phyloP scores from a whole-genome alignment of 2,888 invertebrate genomes.

The Nasonia oneida region DNA sequence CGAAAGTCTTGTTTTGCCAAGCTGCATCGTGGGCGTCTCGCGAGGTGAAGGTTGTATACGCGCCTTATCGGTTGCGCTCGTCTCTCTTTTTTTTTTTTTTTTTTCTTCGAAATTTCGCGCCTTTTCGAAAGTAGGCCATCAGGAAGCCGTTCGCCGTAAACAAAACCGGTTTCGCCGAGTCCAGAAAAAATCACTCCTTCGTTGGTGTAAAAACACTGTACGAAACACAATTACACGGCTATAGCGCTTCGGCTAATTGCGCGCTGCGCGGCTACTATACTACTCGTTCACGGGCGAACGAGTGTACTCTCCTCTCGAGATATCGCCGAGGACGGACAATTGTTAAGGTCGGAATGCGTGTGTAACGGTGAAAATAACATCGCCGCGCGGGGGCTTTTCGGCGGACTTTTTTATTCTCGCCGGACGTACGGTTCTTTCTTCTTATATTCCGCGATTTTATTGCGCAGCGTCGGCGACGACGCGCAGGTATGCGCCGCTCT shows the following conservation, averaged over 20 bases:
- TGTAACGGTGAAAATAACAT: background rate
- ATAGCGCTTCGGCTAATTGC: background rate
- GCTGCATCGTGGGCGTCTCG: background rate
- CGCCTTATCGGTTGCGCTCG: background rate
- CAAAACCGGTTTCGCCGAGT: too few species aligned
- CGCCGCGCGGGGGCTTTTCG: background rate
- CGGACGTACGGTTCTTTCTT: background rate
- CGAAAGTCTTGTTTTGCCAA: constrained; percentile 2
- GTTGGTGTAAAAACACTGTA: too few species aligned
- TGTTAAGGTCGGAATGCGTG: background rate
- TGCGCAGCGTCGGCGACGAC: background rate
- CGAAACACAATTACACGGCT: background rate
- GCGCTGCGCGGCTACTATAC: background rate
- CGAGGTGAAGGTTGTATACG: background rate
- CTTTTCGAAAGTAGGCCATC: too few species aligned
- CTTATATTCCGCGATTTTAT: background rate
- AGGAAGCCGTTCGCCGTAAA: too few species aligned
- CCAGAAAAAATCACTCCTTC: too few species aligned
- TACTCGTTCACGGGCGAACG: background rate
- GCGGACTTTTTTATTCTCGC: background rate
- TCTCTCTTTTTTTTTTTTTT: too few species aligned
- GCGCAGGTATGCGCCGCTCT: background rate
- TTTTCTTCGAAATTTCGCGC: too few species aligned
- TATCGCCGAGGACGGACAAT: background rate
- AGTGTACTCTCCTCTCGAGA: background rate